Evolutionary conservation across 2,113 vertebrate species (phyloP).

Genomic region (Arenaria interpres): DNA sequence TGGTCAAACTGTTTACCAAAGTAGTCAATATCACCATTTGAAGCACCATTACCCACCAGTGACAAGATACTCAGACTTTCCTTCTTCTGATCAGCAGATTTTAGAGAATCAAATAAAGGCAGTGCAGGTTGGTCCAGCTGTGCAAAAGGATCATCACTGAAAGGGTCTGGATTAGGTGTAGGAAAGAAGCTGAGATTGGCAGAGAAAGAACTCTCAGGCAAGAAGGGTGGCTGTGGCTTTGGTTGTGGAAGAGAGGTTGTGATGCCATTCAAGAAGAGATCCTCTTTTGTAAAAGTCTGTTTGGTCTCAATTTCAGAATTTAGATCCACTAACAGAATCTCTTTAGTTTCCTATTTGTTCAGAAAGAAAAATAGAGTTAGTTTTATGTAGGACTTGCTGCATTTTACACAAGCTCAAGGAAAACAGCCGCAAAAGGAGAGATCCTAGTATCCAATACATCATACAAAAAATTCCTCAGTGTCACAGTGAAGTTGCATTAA

Average conservation of each 20-base stretch:
- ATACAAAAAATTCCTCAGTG: background rate
- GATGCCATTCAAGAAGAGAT: constrained; percentile 80
- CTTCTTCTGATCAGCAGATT: constrained; percentile 71
- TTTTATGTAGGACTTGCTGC: background rate
- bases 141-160: constrained; percentile 89
- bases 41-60: constrained; percentile 66
- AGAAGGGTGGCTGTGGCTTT: constrained; percentile 74
- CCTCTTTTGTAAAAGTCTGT: constrained; percentile 89
- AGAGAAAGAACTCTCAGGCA: constrained; percentile 82
- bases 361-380: constrained; percentile 76
- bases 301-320: constrained; percentile 92
- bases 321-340: constrained; percentile 95
- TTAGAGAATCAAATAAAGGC: constrained; percentile 72
- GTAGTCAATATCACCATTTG: constrained; percentile 78
- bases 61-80: constrained; percentile 57
- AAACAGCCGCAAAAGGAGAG: background rate
- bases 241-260: constrained; percentile 78
- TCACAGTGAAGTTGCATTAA: background rate
- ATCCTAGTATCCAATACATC: background rate
- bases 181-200: constrained; percentile 89
- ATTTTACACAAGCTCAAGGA: background rate
- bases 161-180: constrained; percentile 89
- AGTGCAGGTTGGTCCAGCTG: constrained; percentile 69
- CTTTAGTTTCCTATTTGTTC: constrained; percentile 90
- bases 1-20: constrained; percentile 84